Conservation (phyloP, 2,888 invertebrate genomes). For the Andrena hattorfiana region DNA sequence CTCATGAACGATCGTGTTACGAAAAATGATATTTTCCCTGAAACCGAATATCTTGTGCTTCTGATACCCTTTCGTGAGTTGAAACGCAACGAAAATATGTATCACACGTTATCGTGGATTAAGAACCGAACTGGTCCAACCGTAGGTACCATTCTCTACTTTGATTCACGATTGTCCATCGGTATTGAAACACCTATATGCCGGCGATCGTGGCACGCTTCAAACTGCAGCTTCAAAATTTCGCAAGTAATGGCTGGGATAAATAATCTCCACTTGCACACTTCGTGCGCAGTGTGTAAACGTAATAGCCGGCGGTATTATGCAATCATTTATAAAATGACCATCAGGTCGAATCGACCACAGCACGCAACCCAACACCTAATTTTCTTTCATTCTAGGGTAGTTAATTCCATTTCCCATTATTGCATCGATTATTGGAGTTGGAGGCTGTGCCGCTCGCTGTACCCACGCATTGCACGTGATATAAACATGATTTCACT, state of each 20-base stretch:
- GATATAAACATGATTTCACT: neutral
- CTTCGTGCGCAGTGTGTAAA: conserved; percentile 13
- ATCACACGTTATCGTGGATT: too few species aligned
- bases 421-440: conserved; percentile 37
- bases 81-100: too few species aligned
- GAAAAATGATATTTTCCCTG: too few species aligned
- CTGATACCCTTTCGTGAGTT: too few species aligned
- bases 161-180: too few species aligned
- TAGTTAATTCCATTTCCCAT: conserved; percentile 57
- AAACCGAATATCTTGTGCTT: too few species aligned
- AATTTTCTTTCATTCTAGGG: conserved; percentile 53
- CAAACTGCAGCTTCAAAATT: neutral
- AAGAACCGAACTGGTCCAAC: too few species aligned
- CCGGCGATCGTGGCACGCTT: too few species aligned
- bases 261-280: conserved; percentile 5
- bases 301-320: conserved; percentile 11
- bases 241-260: neutral
- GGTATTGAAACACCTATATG: too few species aligned
- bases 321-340: conserved; percentile 48
- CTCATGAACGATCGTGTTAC: too few species aligned
- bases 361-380: conserved; percentile 53
- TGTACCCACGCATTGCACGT: conserved; percentile 6
- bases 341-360: conserved; percentile 32
- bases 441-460: neutral
- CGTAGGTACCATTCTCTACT: too few species aligned